Conservation (phyloP, 2,888 invertebrate species). For the Andricus quercusramuli region DNA sequence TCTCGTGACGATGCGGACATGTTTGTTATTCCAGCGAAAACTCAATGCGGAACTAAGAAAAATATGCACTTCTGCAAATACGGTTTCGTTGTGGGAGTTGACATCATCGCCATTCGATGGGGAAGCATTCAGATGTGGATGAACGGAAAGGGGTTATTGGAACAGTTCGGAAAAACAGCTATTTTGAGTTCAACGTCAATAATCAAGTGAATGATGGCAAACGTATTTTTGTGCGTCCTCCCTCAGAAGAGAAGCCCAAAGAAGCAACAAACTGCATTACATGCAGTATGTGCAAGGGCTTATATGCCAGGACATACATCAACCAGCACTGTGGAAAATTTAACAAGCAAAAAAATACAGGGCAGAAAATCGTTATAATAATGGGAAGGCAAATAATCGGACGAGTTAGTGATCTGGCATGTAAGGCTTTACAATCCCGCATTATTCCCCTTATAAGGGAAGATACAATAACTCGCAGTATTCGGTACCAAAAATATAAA, state of each 20-base stretch:
- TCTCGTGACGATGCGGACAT: background rate
- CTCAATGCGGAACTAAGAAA: background rate
- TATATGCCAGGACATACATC: background rate
- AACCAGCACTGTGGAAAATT: background rate
- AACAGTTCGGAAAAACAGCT: conserved; percentile 45
- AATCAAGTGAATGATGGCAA: conserved; percentile 41
- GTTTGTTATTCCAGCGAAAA: background rate
- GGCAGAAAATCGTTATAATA: background rate
- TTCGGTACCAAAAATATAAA: background rate
- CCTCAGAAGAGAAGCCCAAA: background rate
- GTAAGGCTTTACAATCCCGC: background rate
- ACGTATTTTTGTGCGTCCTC: conserved; percentile 44
- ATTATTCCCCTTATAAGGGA: background rate
- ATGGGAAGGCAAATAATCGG: background rate
- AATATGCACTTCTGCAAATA: background rate
- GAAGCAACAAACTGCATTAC: background rate
- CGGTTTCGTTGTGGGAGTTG: background rate
- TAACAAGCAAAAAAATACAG: background rate
- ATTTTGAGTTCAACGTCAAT: conserved; percentile 44
- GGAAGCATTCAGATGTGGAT: conserved; percentile 42
- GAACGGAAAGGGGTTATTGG: conserved; percentile 43
- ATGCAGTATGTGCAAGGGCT: background rate
- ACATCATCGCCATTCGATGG: conserved; percentile 46
- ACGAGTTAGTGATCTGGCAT: background rate
- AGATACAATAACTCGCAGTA: background rate